Base-by-base conservation (phyloP, 2,797 vertebrate genomes). In the Bucorvus abyssinicus region DNA sequence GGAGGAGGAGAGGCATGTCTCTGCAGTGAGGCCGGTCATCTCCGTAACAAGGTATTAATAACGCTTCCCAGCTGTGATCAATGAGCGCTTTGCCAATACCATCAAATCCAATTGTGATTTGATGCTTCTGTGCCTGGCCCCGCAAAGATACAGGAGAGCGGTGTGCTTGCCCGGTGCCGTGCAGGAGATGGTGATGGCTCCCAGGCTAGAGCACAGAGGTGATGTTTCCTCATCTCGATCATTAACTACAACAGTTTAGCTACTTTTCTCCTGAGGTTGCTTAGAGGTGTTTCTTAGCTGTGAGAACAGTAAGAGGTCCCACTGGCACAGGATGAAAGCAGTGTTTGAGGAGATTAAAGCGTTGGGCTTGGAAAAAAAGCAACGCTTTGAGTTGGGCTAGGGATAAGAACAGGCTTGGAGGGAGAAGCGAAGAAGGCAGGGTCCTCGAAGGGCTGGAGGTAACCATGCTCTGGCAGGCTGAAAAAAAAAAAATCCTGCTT, bases 241-340 rank as follows among this genome's bases (percentile, higher is more conserved):
- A 47, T 65, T 90, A 78, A 64, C 42, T 78, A 21, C 7, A n/a
- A 40, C 40, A 52, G 69, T 95, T 91, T 90, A 94, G 68, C 45
- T 85, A 14, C 85, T 81, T 86, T 90, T 86, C 40, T 82, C 38
- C 65, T 63, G 38, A 57, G 20, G 10, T 71, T 89, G 52, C 61
- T 90, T 81, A 81, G 50, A 84, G 34, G 20, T 84, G 45, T 84
- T 95, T 88, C 38, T 69, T 75, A 88, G 73, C n/a, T 81, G 38
- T 78, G 63, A 86, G 74, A 91, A 78, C 55, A 81, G 29, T 68
- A 57, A 78, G 84, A 92, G 42, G 30, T 74, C 65, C 52, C 38
- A 44, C 17, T 95, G 87, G 90, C 76, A 86, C 21, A 64, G 32
- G 64, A 94, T 95, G 45, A 94, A 94, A 92, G 91, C 14, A 4